Evolutionary conservation across 2,113 vertebrate genomes (phyloP), one percentile per base, ranked within the genome.

Genomic region (Mesembrinibis cayennensis): DNA sequence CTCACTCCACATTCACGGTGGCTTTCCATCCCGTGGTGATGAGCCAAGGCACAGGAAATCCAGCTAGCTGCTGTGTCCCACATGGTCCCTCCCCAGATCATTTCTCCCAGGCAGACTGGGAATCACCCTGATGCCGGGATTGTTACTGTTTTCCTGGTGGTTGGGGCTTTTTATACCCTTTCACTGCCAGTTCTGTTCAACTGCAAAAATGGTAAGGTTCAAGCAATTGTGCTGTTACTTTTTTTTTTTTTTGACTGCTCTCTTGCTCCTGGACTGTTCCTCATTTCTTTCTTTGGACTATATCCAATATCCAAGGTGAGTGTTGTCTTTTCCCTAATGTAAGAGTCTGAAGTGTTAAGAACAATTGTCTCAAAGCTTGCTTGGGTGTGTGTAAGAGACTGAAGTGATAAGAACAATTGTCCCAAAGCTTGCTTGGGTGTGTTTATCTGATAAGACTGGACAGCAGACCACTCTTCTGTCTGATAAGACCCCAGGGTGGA

Each of bases 1-100:
- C 66, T 79, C 27, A 22, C 10, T 87, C 56, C 5, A 0, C 38
- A 18, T 26, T 50, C 15, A 11, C 2, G 3, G 6, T 29, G 20
- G 22, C 21, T 71, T 72, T 91, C 44, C 20, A 21, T 25, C 11
- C 56, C 3, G 30, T 59, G 47, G n/a, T 13, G 76, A 36, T 5
- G 40, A 87, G 32, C 20, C 30, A 47, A 84, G 44, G 36, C 27
- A 36, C 13, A 38, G 76, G 62, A 47, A 79, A 72, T 52, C 19
- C 76, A 72, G 32, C 27, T 53, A 56, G 34, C 12, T 8, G 12
- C 53, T 56, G 50, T 42, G 40, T 38, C 52, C 30, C 38, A 17
- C 7, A 7, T 0, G 0, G 22, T 42, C 20, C 56, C 23, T 71
- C 4, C 50, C 26, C 18, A 65, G 23, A 9, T 23, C 27, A 7